Percentiles rank a stretch among this genome's conserved stretches.
phyloP scores from a whole-genome alignment of 2,888 invertebrate genomes.

The Tineola bisselliella region DNA sequence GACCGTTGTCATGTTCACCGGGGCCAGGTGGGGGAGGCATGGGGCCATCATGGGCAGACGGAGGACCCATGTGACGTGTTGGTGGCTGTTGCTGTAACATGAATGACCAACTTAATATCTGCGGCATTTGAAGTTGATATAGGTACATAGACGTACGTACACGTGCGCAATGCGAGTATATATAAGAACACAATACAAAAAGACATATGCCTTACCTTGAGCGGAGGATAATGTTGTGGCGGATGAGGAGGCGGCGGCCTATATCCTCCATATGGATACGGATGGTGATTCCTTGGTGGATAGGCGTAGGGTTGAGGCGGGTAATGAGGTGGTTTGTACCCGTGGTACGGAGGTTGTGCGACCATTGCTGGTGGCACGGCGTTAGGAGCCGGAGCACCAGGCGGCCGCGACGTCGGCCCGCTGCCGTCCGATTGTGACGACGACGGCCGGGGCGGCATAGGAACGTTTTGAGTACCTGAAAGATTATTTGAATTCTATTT shows the following conservation, averaged over 20 bases:
- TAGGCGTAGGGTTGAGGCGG: slow-evolving; percentile 29
- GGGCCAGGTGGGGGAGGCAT: slow-evolving; percentile 71
- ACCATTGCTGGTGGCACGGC: slow-evolving; percentile 48
- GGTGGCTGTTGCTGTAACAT: slow-evolving; percentile 60
- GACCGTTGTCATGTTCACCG: slow-evolving; percentile 69
- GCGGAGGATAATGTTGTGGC: slow-evolving; percentile 40
- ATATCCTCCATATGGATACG: slow-evolving; percentile 24
- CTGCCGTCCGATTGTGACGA: slow-evolving; percentile 75
- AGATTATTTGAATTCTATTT: slow-evolving; percentile 18
- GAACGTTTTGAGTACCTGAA: slow-evolving; percentile 90
- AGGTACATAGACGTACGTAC: no score
- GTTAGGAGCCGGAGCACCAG: slow-evolving; percentile 29
- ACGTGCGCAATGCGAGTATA: slow-evolving; percentile 23
- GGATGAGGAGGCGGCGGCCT: slow-evolving; percentile 37
- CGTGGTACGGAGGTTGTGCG: slow-evolving; percentile 46
- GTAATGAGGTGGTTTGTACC: slow-evolving; percentile 28
- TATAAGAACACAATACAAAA: slow-evolving; percentile 22
- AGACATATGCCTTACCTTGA: slow-evolving; percentile 41
- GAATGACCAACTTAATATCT: slow-evolving; percentile 37
- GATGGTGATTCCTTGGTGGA: slow-evolving; percentile 49
- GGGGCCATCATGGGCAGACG: slow-evolving; percentile 58
- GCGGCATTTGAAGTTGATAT: no score
- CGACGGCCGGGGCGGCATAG: slow-evolving; percentile 95
- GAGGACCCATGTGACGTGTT: slow-evolving; percentile 66
- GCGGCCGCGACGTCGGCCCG: slow-evolving; percentile 33